A percentile compares a stretch with the other conserved stretches of the same genome.
Evolutionary conservation across 2,113 vertebrate genomes (phyloP).

Genomic region (Podarcis muralis): DNA sequence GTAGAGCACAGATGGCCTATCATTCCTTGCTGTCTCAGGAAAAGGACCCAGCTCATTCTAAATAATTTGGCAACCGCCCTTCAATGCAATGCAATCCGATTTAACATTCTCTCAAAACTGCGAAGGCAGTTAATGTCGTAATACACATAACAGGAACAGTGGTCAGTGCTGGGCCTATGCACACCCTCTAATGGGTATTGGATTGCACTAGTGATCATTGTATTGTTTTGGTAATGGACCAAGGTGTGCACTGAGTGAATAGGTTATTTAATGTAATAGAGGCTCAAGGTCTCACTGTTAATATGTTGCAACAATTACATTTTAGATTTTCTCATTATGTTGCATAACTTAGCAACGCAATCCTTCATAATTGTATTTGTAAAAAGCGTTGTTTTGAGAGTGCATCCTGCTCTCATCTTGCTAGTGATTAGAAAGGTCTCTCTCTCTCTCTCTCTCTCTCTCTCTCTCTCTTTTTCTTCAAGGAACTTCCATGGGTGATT

Average conservation of each 20-base stretch:
- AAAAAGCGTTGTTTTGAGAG: constrained; percentile 51
- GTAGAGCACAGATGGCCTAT: not conserved
- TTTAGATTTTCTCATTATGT: constrained; percentile 61
- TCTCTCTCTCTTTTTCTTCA: not conserved
- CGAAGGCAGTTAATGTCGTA: not conserved
- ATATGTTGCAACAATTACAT: constrained; percentile 64
- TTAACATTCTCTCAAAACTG: rapidly evolving
- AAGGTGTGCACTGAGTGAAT: constrained; percentile 63
- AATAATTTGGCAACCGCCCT: not conserved
- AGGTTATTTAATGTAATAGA: constrained; percentile 63
- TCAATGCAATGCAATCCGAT: not conserved
- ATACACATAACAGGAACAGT: not conserved
- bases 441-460: not conserved
- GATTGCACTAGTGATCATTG: constrained; percentile 45
- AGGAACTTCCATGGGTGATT: not conserved
- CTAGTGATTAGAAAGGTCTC: not conserved
- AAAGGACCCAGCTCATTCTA: not conserved
- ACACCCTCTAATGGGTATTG: constrained; percentile 37
- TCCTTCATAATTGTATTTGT: constrained; percentile 40
- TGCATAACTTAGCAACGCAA: constrained; percentile 59
- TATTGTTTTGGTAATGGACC: constrained; percentile 49
- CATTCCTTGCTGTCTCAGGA: not conserved
- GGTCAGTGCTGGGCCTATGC: constrained; percentile 27
- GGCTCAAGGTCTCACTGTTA: constrained; percentile 49
- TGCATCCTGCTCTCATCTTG: constrained; percentile 2